Percentiles rank a stretch among this genome's conserved stretches.
Conservation (phyloP, 2,888 invertebrate genomes). For the Megastigmus dorsalis region DNA sequence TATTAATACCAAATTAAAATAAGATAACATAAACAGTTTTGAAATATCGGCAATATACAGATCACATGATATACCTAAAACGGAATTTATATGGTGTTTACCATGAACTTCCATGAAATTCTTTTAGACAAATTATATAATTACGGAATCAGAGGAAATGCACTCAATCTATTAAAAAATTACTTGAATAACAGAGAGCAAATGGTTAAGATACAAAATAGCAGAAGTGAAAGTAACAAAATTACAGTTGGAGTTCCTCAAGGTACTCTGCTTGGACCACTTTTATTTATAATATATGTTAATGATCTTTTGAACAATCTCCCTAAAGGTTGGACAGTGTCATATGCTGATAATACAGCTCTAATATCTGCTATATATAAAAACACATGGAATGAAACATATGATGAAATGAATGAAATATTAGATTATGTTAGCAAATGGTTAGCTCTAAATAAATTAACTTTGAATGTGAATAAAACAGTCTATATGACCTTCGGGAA, state of each 20-base stretch:
- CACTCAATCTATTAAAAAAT: neutral
- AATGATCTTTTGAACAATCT: neutral
- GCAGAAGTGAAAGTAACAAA: neutral
- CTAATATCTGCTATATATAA: neutral
- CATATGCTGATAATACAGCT: neutral
- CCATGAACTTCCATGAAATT: neutral
- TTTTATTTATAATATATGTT: neutral
- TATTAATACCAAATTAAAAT: neutral
- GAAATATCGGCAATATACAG: slow-evolving; percentile 13
- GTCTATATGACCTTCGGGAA: no score
- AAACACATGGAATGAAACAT: no score
- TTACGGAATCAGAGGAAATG: neutral
- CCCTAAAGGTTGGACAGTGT: neutral
- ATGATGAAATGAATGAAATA: no score
- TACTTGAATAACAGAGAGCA: neutral
- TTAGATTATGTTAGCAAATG: no score
- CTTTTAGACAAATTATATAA: neutral
- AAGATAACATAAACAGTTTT: neutral
- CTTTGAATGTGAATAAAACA: no score
- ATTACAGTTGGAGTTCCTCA: neutral
- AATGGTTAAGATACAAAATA: neutral
- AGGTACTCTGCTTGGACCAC: neutral
- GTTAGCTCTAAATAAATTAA: no score
- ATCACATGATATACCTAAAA: neutral
- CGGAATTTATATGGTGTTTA: neutral